Evolutionary conservation across 2,888 invertebrate genomes (phyloP), one percentile per base, ranked within the genome.

Genomic region (Anaspis maculata): DNA sequence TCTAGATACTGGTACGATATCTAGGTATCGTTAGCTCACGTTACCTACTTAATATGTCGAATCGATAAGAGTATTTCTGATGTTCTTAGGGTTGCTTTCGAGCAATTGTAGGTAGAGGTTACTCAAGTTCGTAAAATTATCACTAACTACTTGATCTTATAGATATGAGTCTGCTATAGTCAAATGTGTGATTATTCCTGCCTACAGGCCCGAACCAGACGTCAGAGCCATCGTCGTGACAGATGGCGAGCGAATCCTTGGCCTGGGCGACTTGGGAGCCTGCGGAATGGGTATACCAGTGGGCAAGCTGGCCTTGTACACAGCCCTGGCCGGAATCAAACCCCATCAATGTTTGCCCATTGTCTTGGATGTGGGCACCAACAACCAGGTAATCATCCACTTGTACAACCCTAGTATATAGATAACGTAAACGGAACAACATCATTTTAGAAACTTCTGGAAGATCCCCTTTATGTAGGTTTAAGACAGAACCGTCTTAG

Each of bases 221-320:
- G 88, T 89, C 2, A 77, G 84, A 36, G 89, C 85, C 7, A 81
- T 89, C 56, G 89, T 89, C 30, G 92, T 97, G 30, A 98, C 97
- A 1, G 97, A 97, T 56, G 97, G 97, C 16, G 96, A 98, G 62
- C 76, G 97, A 32, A 97, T 98, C 60, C 73, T 98, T 46, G 97
- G 97, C 46, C 74, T 97, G 23, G 97, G 97, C 3, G 97, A 97
- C 64, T 74, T 97, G 29, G 97, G 97, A 1, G 91, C 92, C 1
- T 88, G 88, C 56, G 97, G 97, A 13, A 94, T 94, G 94, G 97
- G 97, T 37, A 97, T 98, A 52, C 96, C 97, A 1, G 92, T 97
- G 6, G 97, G 97, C 13, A 97, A 97, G 66, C 72, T 98, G 42
- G 82, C 96, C 1, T 72, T 97, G 22, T 97, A 97, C 66, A 96